Evolutionary conservation across 2,888 invertebrate genomes (phyloP), one percentile per base, ranked within the genome.

Genomic region (Lissocephala sabroskyi): DNA sequence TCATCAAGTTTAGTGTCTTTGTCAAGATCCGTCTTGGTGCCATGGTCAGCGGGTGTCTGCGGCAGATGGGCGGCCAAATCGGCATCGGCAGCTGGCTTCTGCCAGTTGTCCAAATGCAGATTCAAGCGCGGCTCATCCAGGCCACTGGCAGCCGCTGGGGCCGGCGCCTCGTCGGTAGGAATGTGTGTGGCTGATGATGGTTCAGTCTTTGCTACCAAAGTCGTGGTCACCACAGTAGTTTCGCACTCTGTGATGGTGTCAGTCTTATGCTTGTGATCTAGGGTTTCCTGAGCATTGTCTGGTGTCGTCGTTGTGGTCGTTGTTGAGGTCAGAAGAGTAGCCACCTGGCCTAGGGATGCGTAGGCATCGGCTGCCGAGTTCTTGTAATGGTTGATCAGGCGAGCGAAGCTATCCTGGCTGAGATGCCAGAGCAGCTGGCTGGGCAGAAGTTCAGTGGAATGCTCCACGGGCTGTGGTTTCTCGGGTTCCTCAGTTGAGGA

Each of bases 41-140:
- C 50, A 41, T 40, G 36, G 47, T 59, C 63, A 56, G 44, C 59
- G 46, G 56, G 54, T 45, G 65, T 62, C 19, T 70, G 68, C 28
- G 60, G 39, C 23, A 28, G 52, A 9, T 41, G 30, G 28, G 57
- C 63, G 45, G 32, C 51, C 52, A 63, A 53, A 50, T 64, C 65
- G 26, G 54, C 40, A 49, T 65, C 57, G 14, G 56, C 18, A 11
- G 49, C 41, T 30, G 65, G 49, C n/a, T 52, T 19, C 35, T 60
- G 61, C 81, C 80, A 80, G 45, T 67, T 62, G 48, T 81, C 80
- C 52, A 79, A 45, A 13, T 59, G 57, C 49, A 81, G 59, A 70
- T 81, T 70, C 45, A 60, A 42, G 29, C 63, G 49, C 36, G 65
- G 50, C 42, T 57, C 54, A 39, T 79, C 71, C 18, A 62, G 47